phyloP scores from a whole-genome alignment of 2,113 vertebrate genomes.

The Globicephala melas region DNA sequence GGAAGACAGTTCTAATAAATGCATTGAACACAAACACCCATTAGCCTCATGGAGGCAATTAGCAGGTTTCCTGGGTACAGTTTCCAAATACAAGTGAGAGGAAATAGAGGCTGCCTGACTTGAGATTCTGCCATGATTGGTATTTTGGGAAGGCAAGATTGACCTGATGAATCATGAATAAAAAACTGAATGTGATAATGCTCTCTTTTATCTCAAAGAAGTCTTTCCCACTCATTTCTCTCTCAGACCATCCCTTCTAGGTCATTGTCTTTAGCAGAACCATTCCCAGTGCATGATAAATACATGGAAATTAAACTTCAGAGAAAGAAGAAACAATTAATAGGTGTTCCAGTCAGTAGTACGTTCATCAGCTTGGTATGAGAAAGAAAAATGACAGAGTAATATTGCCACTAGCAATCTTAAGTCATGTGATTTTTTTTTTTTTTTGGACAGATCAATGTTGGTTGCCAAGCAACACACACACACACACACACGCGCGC shows the following conservation, averaged over 20 bases:
- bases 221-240: constrained; percentile 48
- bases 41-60: neutral
- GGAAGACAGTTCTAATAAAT: constrained; percentile 69
- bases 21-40: constrained; percentile 48
- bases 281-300: constrained; percentile 35
- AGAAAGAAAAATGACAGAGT: constrained; percentile 86
- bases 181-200: constrained; percentile 48
- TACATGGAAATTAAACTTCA: constrained; percentile 74
- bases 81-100: constrained; percentile 71
- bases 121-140: neutral
- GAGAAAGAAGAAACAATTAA: constrained; percentile 81
- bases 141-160: constrained; percentile 65
- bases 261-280: constrained; percentile 41
- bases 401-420: constrained; percentile 86
- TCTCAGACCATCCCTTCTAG: constrained; percentile 18
- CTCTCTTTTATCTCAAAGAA: constrained; percentile 58
- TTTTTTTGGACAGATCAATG: constrained; percentile 81
- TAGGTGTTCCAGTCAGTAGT: constrained; percentile 76
- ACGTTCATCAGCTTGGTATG: constrained; percentile 80
- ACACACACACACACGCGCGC: constrained; percentile 61
- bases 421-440: constrained; percentile 85
- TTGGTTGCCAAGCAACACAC: constrained; percentile 86
- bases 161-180: constrained; percentile 18
- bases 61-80: constrained; percentile 69
- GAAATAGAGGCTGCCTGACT: constrained; percentile 50